Evolutionary conservation across 2,113 vertebrate species (phyloP), one percentile per base, ranked within the genome.

Genomic region (Euleptes europaea): DNA sequence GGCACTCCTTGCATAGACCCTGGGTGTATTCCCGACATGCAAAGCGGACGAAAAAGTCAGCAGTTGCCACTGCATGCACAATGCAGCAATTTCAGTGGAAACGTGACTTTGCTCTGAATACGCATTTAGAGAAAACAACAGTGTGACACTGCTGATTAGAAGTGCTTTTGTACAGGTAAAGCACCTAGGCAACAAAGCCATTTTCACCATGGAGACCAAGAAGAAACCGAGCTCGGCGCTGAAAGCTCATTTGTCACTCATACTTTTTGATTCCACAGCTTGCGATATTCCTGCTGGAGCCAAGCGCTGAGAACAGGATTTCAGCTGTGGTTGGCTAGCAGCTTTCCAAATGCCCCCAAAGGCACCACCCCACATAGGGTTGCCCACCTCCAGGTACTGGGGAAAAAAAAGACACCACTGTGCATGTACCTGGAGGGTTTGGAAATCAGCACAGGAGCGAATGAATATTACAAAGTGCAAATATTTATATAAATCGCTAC

Each of bases 191-290:
- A 80, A 75, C 0, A 14, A 94, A 88, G 84, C 84, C 2, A 69
- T 44, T 71, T 86, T 93, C 92, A 86, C 92, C 88, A 91, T 92
- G 91, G 91, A 89, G 89, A 93, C 47, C 0, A 72, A 6, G 21
- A 0, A 11, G 84, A 51, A 85, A 71, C 33, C 0, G 0, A 47
- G 89, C 74, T 63, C 5, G 4, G 33, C 0, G 0, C 80, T 60
- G 69, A 15, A 0, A 71, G 31, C 40, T 79, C 31, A 26, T 80
- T 72, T 23, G 26, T 83, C 31, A n/a, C 1, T 0, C 66, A 69
- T 1, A 1, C 57, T 66, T 84, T 51, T 51, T n/a, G 1, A 47
- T 60, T 21, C 54, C 10, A 57, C 57, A 78, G 67, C 8, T n/a
- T 44, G 28, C 66, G 47, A 40, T 72, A 38, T 79, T 84, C 44